A percentile compares a stretch with the other conserved stretches of the same genome.
Conservation (phyloP, 2,113 vertebrate species). For the Syngnathus floridae region DNA sequence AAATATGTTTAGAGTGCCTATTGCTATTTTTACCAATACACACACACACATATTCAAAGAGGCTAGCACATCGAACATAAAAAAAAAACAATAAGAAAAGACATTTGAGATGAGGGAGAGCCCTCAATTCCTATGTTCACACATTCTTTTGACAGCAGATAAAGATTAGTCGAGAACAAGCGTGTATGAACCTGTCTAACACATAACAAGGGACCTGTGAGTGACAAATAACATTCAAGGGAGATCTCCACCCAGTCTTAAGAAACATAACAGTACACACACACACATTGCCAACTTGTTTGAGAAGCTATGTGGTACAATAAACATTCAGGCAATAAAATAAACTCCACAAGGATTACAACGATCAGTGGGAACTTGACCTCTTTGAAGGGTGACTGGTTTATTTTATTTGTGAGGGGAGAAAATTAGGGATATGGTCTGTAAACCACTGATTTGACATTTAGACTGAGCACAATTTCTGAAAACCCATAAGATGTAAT, state of each 20-base stretch:
- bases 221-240: neutral
- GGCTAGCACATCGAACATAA: too few species aligned
- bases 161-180: neutral
- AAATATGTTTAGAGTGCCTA: too few species aligned
- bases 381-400: neutral
- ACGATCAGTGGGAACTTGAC: neutral
- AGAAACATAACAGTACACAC: neutral
- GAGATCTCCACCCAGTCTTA: neutral
- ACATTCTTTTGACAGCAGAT: conserved; percentile 5
- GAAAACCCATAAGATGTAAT: neutral
- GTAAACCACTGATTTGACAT: neutral
- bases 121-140: neutral
- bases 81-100: neutral
- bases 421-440: neutral
- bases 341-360: neutral
- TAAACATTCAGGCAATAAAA: neutral
- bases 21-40: too few species aligned
- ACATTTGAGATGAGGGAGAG: neutral
- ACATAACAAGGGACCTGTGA: neutral
- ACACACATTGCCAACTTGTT: neutral
- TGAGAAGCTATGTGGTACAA: neutral
- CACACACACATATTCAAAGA: too few species aligned
- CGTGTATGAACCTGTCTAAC: conserved; percentile 37
- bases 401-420: neutral
- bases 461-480: neutral